Conservation (phyloP, 2,113 vertebrate species). For the Lipophrys pholis region DNA sequence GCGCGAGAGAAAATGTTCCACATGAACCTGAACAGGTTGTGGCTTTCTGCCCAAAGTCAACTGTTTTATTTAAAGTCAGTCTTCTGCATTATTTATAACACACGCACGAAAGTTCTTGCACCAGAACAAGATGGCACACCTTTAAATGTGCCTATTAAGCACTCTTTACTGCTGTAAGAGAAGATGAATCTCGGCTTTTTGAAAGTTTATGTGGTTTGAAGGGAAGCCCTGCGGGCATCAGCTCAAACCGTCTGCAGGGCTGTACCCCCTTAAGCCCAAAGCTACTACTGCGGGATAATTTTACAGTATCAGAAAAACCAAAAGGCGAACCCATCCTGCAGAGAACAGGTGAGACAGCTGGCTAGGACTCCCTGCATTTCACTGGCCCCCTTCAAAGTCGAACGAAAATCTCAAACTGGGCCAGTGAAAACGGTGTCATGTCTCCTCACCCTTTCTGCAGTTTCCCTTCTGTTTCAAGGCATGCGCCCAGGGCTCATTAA, state of each 20-base stretch:
- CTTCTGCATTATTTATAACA: conserved; percentile 5
- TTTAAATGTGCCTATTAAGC: conserved; percentile 50
- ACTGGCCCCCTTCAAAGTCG: conserved; percentile 22
- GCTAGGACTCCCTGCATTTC: conserved; percentile 12
- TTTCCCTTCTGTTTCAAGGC: background rate
- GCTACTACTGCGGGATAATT: conserved; percentile 52
- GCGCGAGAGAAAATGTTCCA: too few species aligned
- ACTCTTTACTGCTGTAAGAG: conserved; percentile 33
- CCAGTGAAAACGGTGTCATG: conserved; percentile 43
- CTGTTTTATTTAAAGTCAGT: conserved; percentile 3
- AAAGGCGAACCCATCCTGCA: conserved; percentile 2
- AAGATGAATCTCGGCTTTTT: conserved; percentile 43
- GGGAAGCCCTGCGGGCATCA: conserved; percentile 57
- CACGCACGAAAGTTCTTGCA: conserved; percentile 6
- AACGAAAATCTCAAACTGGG: conserved; percentile 51
- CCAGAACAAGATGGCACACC: conserved; percentile 16
- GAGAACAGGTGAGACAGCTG: conserved; percentile 61
- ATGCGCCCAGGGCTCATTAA: conserved; percentile 32
- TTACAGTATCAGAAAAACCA: conserved; percentile 36
- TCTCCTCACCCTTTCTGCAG: conserved; percentile 22
- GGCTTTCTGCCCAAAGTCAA: conserved; percentile 19
- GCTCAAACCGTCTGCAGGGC: conserved; percentile 54
- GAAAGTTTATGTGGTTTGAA: conserved; percentile 59
- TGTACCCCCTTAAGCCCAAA: conserved; percentile 52
- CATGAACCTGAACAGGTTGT: too few species aligned